A percentile compares a stretch with the other conserved stretches of the same genome.
Evolutionary conservation across 2,888 invertebrate species (phyloP).

Genomic region (Blastobasis adustella): DNA sequence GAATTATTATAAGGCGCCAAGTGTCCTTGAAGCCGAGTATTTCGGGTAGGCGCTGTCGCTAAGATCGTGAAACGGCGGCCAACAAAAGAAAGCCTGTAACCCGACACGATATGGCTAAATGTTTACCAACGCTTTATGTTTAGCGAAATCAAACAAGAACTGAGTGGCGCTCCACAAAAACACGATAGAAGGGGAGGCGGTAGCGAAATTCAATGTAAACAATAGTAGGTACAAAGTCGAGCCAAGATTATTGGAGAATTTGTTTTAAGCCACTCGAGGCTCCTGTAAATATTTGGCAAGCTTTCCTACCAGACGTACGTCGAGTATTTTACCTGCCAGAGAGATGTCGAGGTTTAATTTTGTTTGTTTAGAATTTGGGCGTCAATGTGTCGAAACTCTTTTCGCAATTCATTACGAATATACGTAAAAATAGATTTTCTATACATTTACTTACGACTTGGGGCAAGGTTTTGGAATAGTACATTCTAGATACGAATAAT

Average conservation of each 20-base stretch:
- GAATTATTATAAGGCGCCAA: too few relatives aligned
- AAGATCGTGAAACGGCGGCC: constrained; percentile 16
- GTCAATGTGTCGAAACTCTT: too few relatives aligned
- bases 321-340: constrained; percentile 50
- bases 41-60: too few relatives aligned
- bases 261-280: constrained; percentile 70
- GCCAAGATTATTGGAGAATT: constrained; percentile 69
- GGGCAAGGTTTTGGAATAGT: too few relatives aligned
- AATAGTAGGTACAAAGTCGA: constrained; percentile 50
- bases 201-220: constrained; percentile 64
- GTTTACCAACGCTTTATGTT: constrained; percentile 67
- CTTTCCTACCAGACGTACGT: constrained; percentile 45
- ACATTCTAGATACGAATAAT: too few relatives aligned
- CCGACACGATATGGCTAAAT: constrained; percentile 59
- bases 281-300: constrained; percentile 69
- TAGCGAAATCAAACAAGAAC: constrained; percentile 68
- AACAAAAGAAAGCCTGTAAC: constrained; percentile 59
- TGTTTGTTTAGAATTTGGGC: constrained; percentile 31
- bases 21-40: too few relatives aligned
- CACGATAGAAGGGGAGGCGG: constrained; percentile 45
- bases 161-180: constrained; percentile 65
- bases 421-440: too few relatives aligned
- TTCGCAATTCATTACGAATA: too few relatives aligned
- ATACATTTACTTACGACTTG: too few relatives aligned
- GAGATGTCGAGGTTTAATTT: constrained; percentile 44